Evolutionary conservation across 1,140 invertebrate genomes (phyloP), one percentile per base, ranked within the genome.

Genomic region (Lepidotrigona ventralis): DNA sequence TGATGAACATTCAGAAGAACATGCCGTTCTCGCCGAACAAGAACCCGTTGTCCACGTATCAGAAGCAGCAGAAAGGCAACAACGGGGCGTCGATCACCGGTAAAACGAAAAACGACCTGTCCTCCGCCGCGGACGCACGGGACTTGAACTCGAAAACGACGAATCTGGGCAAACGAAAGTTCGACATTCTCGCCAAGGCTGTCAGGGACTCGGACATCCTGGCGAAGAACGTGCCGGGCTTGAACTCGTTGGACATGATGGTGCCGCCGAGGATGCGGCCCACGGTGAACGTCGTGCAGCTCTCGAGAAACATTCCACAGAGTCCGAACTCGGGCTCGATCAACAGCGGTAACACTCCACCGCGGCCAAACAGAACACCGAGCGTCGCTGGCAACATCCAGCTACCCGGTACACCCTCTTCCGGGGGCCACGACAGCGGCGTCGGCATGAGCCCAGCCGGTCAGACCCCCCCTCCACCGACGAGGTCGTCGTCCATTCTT

Each of bases 211-310:
- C 90, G 73, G 93, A 94, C 72, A 91, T 95, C 51, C 84, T 95
- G 69, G 92, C 93, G 15, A 91, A 93, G 81, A 94, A 94, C 74
- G 92, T 95, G 33, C 95, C 95, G 21, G 95, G 95, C 53, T 83
- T 95, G 58, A 95, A 94, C 83, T 94, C 95, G 56, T 90, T 95
- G 77, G 94, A 95, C 68, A 95, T 96, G 93, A 95, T 96, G 84
- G 91, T 94, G 26, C 95, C 95, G 6, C 92, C 92, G 8, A 89
- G 94, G 39, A 92, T 95, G 14, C 92, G 95, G 71, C 93, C 94
- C 1, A 95, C 95, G 0, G 95, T 96, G 6, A 95, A 96, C 86
- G 95, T 96, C 1, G 95, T 96, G 3, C 96, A 96, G 83, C 88
- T 96, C 19, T 94, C 95, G 0, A 91, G 93, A 54, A 94, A 92